phyloP scores from a whole-genome alignment of 2,113 vertebrate species.

The Semicossyphus pulcher region DNA sequence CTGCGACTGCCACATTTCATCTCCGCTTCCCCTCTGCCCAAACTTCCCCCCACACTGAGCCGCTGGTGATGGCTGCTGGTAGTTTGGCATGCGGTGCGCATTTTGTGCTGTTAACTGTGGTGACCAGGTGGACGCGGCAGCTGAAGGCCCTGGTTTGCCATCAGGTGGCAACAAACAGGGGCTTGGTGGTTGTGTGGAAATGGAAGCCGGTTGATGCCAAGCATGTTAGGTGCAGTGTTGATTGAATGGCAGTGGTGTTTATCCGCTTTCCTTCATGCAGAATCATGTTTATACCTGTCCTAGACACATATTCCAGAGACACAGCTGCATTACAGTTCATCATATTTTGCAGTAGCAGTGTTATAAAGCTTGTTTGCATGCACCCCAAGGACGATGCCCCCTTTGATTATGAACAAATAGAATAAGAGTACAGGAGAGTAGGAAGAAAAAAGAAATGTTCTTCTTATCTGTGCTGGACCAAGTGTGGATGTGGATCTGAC shows the following conservation, averaged over 20 bases:
- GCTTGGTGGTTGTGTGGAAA: slow-evolving; percentile 53
- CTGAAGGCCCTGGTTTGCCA: slow-evolving; percentile 66
- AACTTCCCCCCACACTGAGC: slow-evolving; percentile 52
- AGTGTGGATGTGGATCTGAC: not conserved
- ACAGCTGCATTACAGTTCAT: slow-evolving; percentile 6
- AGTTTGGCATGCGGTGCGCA: slow-evolving; percentile 29
- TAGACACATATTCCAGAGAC: too few species aligned
- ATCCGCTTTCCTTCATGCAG: slow-evolving; percentile 6
- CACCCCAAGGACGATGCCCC: too few species aligned
- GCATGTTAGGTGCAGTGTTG: not conserved
- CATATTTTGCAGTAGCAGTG: not conserved
- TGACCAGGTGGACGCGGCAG: slow-evolving; percentile 76
- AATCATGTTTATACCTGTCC: not conserved
- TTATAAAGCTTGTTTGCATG: not conserved
- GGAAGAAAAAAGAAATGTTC: not conserved
- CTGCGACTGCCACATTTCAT: slow-evolving; percentile 62
- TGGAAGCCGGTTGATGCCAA: slow-evolving; percentile 30
- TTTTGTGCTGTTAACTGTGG: slow-evolving; percentile 39
- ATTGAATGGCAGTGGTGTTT: slow-evolving; percentile 15
- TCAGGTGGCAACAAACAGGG: slow-evolving; percentile 51
- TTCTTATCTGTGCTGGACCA: not conserved
- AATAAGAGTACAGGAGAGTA: not conserved
- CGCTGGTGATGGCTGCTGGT: slow-evolving; percentile 45
- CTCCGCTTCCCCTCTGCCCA: slow-evolving; percentile 54
- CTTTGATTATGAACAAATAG: too few species aligned